Base-by-base conservation (phyloP, 2,113 vertebrate genomes). In the Microtus montanus region DNA sequence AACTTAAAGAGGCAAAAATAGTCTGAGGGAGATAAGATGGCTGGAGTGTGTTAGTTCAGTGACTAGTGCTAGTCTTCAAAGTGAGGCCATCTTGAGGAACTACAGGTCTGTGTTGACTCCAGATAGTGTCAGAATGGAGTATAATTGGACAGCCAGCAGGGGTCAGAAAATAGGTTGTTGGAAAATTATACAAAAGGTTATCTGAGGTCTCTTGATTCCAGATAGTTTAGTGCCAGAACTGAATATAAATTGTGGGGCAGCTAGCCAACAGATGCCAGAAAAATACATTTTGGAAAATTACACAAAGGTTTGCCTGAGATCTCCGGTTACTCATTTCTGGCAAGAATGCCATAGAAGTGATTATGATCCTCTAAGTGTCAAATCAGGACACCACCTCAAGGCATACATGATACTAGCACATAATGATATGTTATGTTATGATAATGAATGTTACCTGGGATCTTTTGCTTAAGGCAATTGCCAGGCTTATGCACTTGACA, bases 251-350 rank as follows among this genome's bases (percentile, higher is more conserved):
- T 17, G 35, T 35, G 22, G 33, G 47, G 49, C n/a, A 6, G 80
- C 14, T 30, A 82, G 33, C 8, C 17, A 74, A 38, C 22, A 92
- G 61, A 8, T 95, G 30, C 83, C 7, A 35, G 10, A 77, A n/a
- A 87, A 41, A 83, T 15, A 89, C 28, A n/a, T 61, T 26, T 52
- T 86, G 19, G 91, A 86, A 96, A 93, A 47, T 92, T 73, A 87
- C 35, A 90, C 10, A 52, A 61, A 74, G n/a, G 9, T 1, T 82
- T 78, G 68, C 61, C 44, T 78, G 63, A 93, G 78, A 12, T 83
- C 38, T 66, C 28, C 47, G n/a, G 41, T 68, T 84, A 71, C 47
- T 12, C 17, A 87, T 80, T 90, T 90, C 85, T 63, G 20, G 20
- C 35, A 80, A 41, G 20, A n/a, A 80, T 47, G 33, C 7, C 35